Percentiles rank a stretch among this genome's conserved stretches.
Conservation (phyloP, 2,797 vertebrate species). For the Lerista edwardsae region DNA sequence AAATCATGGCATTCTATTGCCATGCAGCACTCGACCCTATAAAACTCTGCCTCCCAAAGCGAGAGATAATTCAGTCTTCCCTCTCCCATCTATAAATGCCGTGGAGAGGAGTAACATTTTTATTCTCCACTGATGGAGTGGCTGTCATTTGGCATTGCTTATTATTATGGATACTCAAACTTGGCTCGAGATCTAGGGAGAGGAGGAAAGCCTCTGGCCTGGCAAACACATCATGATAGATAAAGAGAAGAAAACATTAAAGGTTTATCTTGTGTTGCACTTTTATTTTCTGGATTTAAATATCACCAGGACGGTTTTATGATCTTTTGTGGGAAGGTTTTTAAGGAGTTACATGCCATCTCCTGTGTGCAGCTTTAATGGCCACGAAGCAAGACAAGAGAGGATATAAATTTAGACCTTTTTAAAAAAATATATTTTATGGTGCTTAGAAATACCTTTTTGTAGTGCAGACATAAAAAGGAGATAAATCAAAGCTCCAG, state of each 20-base stretch:
- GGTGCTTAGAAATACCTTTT: slow-evolving; percentile 38
- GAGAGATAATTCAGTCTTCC: slow-evolving; percentile 4
- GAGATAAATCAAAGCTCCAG: slow-evolving; percentile 48
- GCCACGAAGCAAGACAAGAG: background rate
- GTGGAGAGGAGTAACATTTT: slow-evolving; percentile 17
- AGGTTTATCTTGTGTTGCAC: slow-evolving; percentile 18
- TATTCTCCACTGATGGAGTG: slow-evolving; percentile 19
- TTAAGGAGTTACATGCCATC: slow-evolving; percentile 17
- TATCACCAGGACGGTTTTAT: slow-evolving; percentile 20
- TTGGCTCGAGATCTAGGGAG: slow-evolving; percentile 1
- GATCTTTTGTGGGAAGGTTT: slow-evolving; percentile 23
- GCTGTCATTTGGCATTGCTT: background rate
- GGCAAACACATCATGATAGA: background rate
- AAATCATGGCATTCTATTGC: background rate
- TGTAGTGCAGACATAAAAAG: slow-evolving; percentile 8
- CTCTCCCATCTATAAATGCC: slow-evolving; percentile 24
- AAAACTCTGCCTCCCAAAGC: slow-evolving; percentile 7
- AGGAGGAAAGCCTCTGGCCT: background rate
- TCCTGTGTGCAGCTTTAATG: background rate
- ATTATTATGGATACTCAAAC: background rate
- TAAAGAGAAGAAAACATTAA: slow-evolving; percentile 19
- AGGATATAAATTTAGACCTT: slow-evolving; percentile 28
- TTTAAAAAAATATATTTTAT: background rate
- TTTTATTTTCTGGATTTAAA: slow-evolving; percentile 11
- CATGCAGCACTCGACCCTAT: background rate